Base-by-base conservation (phyloP, 2,888 invertebrate species). In the Spodoptera picta region DNA sequence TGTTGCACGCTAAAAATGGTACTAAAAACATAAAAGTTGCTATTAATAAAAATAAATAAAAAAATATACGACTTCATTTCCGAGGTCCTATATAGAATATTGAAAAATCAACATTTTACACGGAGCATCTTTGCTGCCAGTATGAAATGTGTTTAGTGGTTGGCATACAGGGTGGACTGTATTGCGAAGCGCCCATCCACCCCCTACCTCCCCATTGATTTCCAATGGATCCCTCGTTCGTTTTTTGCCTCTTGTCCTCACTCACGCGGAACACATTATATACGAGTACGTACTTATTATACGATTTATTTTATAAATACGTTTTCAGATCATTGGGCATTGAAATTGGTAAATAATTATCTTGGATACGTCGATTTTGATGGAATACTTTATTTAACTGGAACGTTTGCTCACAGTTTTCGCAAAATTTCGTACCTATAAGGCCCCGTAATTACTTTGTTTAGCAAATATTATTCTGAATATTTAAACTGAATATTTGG, bases 251-350 rank as follows among this genome's bases (percentile, higher is more conserved):
- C 86, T 86, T 83, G 83, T 86, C 86, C 82, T 81, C 86, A 83
- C 84, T 88, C 87, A 85, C 81, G 86, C 81, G 85, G 80, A 90
- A 87, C 86, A 83, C 82, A 84, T 88, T 86, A 84, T 80, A 66
- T 62, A 73, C 50, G 47, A 69, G 79, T 79, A 83, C 77, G 76
- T 86, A 82, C 83, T 85, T 83, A 86, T 85, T 86, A 85, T 76
- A 83, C 81, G 86, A 87, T 88, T 87, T 86, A 82, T 83, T 85
- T 83, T 81, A 81, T 84, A 84, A 75, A 79, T 67, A 75, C 55
- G 60, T 75, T 77, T 77, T 12, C 73, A 50, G 67, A 69, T 69
- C 70, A 68, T 50, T 71, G 75, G 43, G 42, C 70, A 65, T 63
- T 11, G 60, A 73, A 71, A 80, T 78, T 69, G 72, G 69, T 53